Conservation (phyloP, 1,140 invertebrate species). For the Nasonia giraulti region DNA sequence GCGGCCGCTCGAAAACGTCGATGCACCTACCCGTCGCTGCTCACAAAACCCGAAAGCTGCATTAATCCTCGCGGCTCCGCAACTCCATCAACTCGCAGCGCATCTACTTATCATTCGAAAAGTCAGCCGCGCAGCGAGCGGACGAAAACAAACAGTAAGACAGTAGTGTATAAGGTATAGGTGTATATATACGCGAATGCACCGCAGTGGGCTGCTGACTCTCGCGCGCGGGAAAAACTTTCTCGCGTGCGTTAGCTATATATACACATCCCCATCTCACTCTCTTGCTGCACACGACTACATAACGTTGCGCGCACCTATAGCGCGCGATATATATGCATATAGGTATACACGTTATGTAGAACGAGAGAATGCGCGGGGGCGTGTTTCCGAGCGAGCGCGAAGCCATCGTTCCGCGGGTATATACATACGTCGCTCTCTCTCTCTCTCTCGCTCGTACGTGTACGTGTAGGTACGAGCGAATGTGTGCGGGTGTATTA, state of each 20-base stretch:
- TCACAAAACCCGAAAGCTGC: background rate
- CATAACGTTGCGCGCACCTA: background rate
- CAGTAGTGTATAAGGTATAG: background rate
- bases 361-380: constrained; percentile 7
- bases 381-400: background rate
- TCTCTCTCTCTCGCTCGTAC: background rate
- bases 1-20: background rate
- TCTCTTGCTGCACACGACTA: no score
- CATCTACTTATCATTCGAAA: background rate
- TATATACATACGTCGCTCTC: no score
- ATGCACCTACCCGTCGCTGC: background rate
- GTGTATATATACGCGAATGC: background rate
- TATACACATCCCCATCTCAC: no score
- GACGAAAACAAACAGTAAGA: constrained; percentile 17
- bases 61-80: background rate
- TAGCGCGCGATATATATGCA: background rate
- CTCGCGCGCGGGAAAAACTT: constrained; percentile 48
- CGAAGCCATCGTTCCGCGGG: background rate
- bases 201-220: background rate
- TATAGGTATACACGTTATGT: background rate
- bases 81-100: background rate
- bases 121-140: background rate
- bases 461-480: background rate
- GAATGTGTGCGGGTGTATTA: constrained; percentile 1
- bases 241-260: constrained; percentile 10